A percentile compares a stretch with the other conserved stretches of the same genome.
Evolutionary conservation across 2,797 vertebrate genomes (phyloP).

Genomic region (Sebastolobus altivelis): DNA sequence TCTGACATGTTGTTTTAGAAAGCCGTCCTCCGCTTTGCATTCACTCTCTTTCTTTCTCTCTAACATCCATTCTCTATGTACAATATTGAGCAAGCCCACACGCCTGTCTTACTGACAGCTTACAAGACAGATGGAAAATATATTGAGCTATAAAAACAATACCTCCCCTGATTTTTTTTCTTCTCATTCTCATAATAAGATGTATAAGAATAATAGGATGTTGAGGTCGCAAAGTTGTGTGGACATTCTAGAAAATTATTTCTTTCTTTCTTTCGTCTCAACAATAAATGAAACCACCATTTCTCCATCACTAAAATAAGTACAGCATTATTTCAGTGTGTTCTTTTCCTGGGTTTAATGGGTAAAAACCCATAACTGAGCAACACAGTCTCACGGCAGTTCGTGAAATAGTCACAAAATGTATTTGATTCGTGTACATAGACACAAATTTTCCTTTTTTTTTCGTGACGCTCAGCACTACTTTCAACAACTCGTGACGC

Average conservation of each 20-base stretch:
- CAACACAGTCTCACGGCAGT: no score
- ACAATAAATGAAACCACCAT: background rate
- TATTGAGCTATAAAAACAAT: conserved; percentile 29
- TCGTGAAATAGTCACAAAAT: no score
- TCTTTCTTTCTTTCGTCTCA: background rate
- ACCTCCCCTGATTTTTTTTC: background rate
- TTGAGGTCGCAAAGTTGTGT: background rate
- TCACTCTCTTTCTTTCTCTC: conserved; percentile 26
- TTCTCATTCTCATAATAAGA: conserved; percentile 4
- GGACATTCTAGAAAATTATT: background rate
- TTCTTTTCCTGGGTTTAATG: background rate
- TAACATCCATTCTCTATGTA: conserved; percentile 36
- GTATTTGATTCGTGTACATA: no score
- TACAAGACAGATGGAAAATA: conserved; percentile 44
- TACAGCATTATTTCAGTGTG: background rate
- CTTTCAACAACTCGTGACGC: no score
- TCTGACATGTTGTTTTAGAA: conserved; percentile 60
- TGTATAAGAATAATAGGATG: conserved; percentile 1
- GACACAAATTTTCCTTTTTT: no score
- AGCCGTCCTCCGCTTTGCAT: conserved; percentile 43
- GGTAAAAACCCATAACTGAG: background rate
- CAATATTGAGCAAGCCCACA: conserved; percentile 35
- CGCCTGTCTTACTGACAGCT: conserved; percentile 44
- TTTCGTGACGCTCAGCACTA: no score
- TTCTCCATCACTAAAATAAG: background rate